Conservation (phyloP, 2,888 invertebrate species). For the Monopis laevigella region DNA sequence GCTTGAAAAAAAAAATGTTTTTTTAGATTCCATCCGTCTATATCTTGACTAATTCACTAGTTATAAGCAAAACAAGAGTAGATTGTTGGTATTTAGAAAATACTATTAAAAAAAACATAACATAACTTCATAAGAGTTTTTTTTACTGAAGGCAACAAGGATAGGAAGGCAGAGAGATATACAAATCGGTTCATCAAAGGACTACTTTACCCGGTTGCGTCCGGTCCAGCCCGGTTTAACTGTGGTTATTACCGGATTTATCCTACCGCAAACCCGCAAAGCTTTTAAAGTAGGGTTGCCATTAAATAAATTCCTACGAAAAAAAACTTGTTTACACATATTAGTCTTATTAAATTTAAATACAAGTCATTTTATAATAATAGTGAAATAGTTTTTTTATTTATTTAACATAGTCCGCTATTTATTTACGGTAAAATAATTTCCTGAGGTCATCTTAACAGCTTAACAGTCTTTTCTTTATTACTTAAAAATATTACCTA, state of each 20-base stretch:
- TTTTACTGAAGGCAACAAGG: neutral
- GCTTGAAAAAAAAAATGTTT: too few relatives aligned
- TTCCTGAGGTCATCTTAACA: too few relatives aligned
- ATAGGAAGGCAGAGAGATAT: neutral
- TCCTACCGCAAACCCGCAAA: conserved; percentile 3
- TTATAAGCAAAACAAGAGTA: too few relatives aligned
- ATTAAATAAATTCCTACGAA: neutral
- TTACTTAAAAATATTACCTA: too few relatives aligned
- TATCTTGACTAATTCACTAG: too few relatives aligned
- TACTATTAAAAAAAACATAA: too few relatives aligned
- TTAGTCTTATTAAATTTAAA: too few relatives aligned
- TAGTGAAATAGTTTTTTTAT: neutral
- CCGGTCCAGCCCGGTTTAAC: conserved; percentile 3
- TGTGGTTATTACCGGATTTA: conserved; percentile 6
- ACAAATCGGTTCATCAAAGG: neutral
- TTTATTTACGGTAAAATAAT: too few relatives aligned
- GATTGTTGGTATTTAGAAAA: too few relatives aligned
- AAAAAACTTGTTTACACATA: neutral
- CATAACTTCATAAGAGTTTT: neutral
- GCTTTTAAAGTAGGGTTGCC: conserved; percentile 1
- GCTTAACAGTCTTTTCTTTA: too few relatives aligned
- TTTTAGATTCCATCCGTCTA: too few relatives aligned
- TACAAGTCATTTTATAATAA: neutral
- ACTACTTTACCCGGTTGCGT: conserved; percentile 5
- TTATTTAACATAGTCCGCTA: neutral